Evolutionary conservation across 1,140 invertebrate species (phyloP).

Genomic region (Solenopsis invicta): DNA sequence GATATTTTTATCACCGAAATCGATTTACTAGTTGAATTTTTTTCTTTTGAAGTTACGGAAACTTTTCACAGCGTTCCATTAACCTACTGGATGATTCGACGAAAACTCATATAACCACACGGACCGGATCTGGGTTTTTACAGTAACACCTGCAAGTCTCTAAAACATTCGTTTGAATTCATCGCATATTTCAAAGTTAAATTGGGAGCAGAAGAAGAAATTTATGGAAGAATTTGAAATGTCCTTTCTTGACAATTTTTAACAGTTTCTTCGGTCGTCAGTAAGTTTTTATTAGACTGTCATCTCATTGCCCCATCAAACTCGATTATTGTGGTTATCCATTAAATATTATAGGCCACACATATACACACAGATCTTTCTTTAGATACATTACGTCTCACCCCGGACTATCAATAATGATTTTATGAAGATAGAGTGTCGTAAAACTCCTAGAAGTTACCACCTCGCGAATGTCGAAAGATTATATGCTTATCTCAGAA

Average conservation of each 20-base stretch:
- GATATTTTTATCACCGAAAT: not conserved
- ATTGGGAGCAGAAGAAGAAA: not conserved
- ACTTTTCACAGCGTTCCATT: conserved; percentile 21
- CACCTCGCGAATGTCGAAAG: not conserved
- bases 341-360: not conserved
- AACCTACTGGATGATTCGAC: conserved; percentile 16
- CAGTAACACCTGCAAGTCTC: not conserved
- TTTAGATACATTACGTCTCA: conserved; percentile 12
- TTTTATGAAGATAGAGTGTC: conserved; percentile 6
- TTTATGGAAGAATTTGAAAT: not conserved
- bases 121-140: not conserved
- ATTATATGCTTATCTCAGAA: not conserved
- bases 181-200: conserved; percentile 47
- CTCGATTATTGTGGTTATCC: not conserved
- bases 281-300: not conserved
- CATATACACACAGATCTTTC: not conserved
- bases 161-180: not conserved
- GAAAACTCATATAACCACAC: not conserved
- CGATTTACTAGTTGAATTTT: not conserved
- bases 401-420: not conserved
- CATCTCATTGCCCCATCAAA: too few relatives aligned
- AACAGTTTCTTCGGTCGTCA: not conserved
- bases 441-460: not conserved
- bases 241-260: not conserved
- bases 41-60: not conserved